phyloP scores from a whole-genome alignment of 1,140 invertebrate genomes.

The Drosophila asahinai region DNA sequence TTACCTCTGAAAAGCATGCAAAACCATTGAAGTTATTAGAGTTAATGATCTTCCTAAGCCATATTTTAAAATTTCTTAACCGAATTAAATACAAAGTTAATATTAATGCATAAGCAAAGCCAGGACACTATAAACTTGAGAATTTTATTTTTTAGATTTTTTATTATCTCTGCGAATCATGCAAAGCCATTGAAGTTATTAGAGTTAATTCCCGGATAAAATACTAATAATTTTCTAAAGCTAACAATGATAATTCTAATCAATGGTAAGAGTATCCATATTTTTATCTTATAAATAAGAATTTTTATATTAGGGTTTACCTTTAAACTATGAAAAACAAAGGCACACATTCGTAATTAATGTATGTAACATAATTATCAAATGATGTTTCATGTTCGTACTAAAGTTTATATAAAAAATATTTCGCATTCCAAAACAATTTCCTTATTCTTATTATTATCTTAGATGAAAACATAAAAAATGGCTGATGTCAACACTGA shows the following conservation, averaged over 20 bases:
- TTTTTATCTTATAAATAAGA: no score
- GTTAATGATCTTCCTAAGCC: not conserved
- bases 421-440: not conserved
- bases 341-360: no score
- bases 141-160: not conserved
- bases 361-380: no score
- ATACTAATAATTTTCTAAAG: no score
- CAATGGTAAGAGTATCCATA: not conserved
- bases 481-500: no score
- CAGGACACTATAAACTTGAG: not conserved
- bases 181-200: not conserved
- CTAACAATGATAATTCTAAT: not conserved
- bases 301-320: no score
- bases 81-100: no score
- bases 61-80: not conserved
- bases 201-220: not conserved
- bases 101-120: conserved; percentile 2
- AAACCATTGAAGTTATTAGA: not conserved
- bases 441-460: not conserved
- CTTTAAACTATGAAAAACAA: no score
- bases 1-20: not conserved
- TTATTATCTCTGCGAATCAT: not conserved
- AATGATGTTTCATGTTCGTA: no score
- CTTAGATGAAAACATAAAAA: no score
- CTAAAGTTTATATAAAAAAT: no score